Evolutionary conservation across 2,888 invertebrate genomes (phyloP).

Genomic region (Dicyrtoma fusca): DNA sequence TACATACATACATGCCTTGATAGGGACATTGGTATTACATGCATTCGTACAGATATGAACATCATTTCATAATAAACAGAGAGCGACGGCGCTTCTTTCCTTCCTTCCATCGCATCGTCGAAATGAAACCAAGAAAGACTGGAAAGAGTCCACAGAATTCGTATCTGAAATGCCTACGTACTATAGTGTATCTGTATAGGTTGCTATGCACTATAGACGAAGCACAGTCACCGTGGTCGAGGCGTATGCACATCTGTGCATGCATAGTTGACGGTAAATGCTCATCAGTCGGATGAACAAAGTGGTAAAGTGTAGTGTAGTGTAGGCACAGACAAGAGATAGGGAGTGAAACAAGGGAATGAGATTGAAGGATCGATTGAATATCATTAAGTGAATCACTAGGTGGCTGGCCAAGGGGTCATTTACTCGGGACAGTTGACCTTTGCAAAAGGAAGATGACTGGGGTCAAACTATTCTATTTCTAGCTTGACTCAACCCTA

Average conservation of each 20-base stretch:
- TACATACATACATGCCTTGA: too few species aligned
- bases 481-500: constrained; percentile 9
- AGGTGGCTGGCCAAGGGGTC: constrained; percentile 43
- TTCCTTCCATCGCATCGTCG: too few species aligned
- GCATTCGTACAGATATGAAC: too few species aligned
- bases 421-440: constrained; percentile 40
- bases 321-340: constrained; percentile 3
- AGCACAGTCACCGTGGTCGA: not conserved
- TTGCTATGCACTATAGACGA: too few species aligned
- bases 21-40: too few species aligned
- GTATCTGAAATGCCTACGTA: too few species aligned
- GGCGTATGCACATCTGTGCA: not conserved
- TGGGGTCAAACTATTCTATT: constrained; percentile 39
- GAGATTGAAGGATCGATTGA: constrained; percentile 40
- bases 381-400: constrained; percentile 44
- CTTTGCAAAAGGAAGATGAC: constrained; percentile 33
- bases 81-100: too few species aligned
- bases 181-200: too few species aligned
- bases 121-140: not conserved
- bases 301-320: constrained; percentile 3
- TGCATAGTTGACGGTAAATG: not conserved
- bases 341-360: constrained; percentile 15
- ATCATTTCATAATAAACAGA: too few species aligned
- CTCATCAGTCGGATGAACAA: not conserved
- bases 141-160: too few species aligned